These are phyloP conservation scores for Anisognathus igniventris DNA, from an alignment of 2,797 vertebrate genomes.

Conservation along the genomic window DNA sequence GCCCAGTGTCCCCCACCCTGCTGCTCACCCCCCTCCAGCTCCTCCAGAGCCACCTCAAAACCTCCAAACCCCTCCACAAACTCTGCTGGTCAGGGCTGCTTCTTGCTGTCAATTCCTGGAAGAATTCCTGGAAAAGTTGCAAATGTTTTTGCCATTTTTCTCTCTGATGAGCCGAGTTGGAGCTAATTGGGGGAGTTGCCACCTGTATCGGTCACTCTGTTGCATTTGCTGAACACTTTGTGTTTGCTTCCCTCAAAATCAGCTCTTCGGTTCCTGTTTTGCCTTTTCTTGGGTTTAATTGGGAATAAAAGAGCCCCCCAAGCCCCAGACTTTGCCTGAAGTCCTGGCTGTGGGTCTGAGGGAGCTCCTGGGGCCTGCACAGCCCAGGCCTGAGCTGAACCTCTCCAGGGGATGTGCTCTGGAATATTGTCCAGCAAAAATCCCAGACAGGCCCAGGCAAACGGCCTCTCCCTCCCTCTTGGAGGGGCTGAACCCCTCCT, in stretches of 20 bases:
- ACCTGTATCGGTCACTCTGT: fast-evolving
- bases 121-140: background rate
- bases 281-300: background rate
- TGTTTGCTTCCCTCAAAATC: background rate
- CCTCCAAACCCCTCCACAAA: background rate
- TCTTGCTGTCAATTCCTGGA: background rate
- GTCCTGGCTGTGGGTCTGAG: fast-evolving
- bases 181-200: background rate
- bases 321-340: background rate
- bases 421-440: background rate
- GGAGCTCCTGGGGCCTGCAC: background rate
- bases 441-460: background rate
- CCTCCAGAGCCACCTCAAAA: background rate
- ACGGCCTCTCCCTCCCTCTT: background rate
- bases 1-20: background rate
- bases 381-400: background rate
- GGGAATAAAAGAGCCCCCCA: background rate
- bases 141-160: background rate
- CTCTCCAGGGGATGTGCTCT: fast-evolving
- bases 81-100: background rate
- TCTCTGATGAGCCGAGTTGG: background rate
- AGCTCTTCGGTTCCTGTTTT: background rate
- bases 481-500: background rate
- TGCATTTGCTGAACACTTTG: background rate
- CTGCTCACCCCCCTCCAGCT: fast-evolving